phyloP scores from a whole-genome alignment of 2,113 vertebrate species.

The Chloropsis hardwickii region DNA sequence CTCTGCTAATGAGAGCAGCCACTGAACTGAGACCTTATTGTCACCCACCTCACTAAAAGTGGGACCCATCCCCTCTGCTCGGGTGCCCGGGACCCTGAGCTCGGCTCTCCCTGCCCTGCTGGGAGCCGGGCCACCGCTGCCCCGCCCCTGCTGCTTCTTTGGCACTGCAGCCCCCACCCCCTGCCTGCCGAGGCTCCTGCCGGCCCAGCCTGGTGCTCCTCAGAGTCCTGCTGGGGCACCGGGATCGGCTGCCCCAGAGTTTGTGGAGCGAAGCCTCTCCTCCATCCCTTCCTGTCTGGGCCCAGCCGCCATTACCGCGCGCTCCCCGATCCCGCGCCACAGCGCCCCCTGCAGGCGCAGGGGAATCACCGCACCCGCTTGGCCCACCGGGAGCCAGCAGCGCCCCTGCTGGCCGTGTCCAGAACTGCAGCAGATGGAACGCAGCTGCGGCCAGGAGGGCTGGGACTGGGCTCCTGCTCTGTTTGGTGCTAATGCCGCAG shows the following conservation, averaged over 20 bases:
- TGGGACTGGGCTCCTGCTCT: neutral
- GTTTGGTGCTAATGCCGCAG: accelerated
- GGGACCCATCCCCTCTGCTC: neutral
- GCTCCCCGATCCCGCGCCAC: no score
- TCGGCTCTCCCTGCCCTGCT: neutral
- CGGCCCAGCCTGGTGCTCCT: neutral
- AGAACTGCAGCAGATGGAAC: neutral
- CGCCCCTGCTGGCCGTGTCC: neutral
- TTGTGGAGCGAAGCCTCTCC: no score
- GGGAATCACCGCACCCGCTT: neutral
- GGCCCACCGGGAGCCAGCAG: neutral
- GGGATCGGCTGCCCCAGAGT: neutral
- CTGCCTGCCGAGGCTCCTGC: no score
- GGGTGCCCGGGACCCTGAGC: neutral
- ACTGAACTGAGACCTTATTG: neutral
- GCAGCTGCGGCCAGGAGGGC: neutral
- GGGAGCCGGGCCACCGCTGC: accelerated
- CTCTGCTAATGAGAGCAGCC: neutral
- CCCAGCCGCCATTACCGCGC: no score
- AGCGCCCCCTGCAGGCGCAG: no score
- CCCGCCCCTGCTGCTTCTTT: accelerated
- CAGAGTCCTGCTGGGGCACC: neutral
- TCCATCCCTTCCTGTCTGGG: no score
- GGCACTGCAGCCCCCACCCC: neutral
- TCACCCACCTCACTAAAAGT: neutral